phyloP scores from a whole-genome alignment of 2,113 vertebrate genomes.

The Callionymus lyra region DNA sequence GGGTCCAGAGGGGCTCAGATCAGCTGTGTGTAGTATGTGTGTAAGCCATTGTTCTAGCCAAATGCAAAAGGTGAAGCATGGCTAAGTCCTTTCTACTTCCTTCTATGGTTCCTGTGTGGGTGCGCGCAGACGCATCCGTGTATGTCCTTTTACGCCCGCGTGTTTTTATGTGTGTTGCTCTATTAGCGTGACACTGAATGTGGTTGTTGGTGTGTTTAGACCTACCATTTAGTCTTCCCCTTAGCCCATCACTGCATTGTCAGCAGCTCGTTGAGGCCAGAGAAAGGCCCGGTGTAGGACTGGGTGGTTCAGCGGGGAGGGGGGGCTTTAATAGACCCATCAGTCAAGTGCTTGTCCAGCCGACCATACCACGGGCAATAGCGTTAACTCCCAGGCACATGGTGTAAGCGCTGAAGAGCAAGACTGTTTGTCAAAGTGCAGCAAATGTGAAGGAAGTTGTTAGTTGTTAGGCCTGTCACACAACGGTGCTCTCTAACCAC shows the following conservation, averaged over 20 bases:
- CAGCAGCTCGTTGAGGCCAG: conserved; percentile 74
- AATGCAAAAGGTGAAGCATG: conserved; percentile 94
- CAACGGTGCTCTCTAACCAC: conserved; percentile 21
- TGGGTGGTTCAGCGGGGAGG: conserved; percentile 71
- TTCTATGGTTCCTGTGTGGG: conserved; percentile 41
- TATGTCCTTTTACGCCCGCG: conserved; percentile 13
- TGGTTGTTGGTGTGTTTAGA: conserved; percentile 46
- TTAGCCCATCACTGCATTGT: conserved; percentile 71
- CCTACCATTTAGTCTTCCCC: conserved; percentile 62
- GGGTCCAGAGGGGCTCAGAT: conserved; percentile 75
- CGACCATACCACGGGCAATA: conserved; percentile 59
- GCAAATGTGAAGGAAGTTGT: conserved; percentile 66
- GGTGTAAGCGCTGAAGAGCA: conserved; percentile 52
- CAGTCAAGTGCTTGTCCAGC: conserved; percentile 78
- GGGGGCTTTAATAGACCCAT: conserved; percentile 78
- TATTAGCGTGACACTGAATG: conserved; percentile 35
- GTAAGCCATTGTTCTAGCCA: conserved; percentile 83
- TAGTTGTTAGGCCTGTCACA: conserved; percentile 55
- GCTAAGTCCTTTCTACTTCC: conserved; percentile 86
- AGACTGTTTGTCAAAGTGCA: conserved; percentile 68
- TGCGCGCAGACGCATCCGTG: conserved; percentile 23
- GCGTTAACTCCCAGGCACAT: conserved; percentile 61
- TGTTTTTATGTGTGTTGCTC: conserved; percentile 30
- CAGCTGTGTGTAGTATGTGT: conserved; percentile 80
- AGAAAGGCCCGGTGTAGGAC: conserved; percentile 71